Evolutionary conservation across 2,888 invertebrate genomes (phyloP).

Genomic region (Aporophyla nigra): DNA sequence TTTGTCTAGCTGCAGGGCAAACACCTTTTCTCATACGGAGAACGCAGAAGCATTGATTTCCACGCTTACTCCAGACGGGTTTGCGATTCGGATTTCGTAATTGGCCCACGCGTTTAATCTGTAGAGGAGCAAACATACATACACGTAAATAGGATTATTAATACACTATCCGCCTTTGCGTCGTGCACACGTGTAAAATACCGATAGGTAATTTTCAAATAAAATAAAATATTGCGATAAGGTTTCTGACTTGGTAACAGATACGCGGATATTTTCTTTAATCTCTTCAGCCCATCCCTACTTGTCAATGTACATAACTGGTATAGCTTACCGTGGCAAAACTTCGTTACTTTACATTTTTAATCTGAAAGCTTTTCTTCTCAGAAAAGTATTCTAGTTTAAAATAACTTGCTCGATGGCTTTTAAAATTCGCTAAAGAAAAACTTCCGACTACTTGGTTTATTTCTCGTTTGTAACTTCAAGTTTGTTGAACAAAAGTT

Average conservation of each 20-base stretch:
- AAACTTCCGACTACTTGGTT: conserved; percentile 4
- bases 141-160: no score
- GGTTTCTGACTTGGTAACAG: neutral
- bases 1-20: no score
- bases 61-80: no score
- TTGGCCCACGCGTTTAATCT: no score
- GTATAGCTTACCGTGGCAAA: neutral
- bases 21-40: no score
- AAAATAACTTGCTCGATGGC: conserved; percentile 27
- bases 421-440: conserved; percentile 15
- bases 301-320: neutral
- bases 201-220: no score
- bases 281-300: neutral
- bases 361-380: conserved; percentile 22
- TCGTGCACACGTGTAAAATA: neutral
- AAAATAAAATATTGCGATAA: neutral
- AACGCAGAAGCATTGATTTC: no score
- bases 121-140: no score
- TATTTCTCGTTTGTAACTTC: conserved; percentile 20
- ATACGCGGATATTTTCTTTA: neutral
- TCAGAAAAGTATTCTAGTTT: conserved; percentile 20
- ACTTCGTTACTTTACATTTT: conserved; percentile 25
- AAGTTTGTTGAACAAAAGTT: conserved; percentile 7
- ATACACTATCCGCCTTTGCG: no score
- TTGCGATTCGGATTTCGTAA: no score